Evolutionary conservation across 2,888 invertebrate genomes (phyloP).

Genomic region (Steromphala cineraria): DNA sequence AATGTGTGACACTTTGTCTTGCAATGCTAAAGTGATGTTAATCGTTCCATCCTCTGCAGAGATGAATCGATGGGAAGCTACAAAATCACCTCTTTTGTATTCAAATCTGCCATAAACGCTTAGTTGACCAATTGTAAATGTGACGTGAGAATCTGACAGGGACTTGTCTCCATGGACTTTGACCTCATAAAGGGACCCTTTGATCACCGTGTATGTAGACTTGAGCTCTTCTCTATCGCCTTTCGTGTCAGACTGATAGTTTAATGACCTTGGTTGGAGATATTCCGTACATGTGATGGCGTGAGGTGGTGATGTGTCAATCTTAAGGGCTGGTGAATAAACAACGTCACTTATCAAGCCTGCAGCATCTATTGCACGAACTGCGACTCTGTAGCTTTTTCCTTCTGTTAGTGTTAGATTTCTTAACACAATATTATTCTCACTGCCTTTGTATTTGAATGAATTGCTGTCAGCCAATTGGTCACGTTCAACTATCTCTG

Average conservation of each 20-base stretch:
- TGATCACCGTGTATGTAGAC: not conserved
- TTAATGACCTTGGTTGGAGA: not conserved
- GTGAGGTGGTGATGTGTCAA: conserved; percentile 42
- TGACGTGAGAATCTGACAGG: too few species aligned
- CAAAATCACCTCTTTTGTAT: too few species aligned
- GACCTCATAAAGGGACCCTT: too few species aligned
- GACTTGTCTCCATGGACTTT: too few species aligned
- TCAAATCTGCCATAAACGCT: too few species aligned
- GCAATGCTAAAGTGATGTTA: too few species aligned
- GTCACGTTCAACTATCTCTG: conserved; percentile 21
- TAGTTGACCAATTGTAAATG: too few species aligned
- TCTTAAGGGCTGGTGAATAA: conserved; percentile 25
- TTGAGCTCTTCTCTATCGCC: not conserved
- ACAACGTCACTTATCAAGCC: conserved; percentile 37
- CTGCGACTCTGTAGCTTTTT: conserved; percentile 30
- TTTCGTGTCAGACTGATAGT: not conserved
- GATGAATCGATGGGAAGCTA: too few species aligned
- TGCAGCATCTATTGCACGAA: conserved; percentile 42
- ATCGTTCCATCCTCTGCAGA: too few species aligned
- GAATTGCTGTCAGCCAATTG: not conserved
- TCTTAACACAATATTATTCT: conserved; percentile 27
- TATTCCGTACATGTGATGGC: conserved; percentile 30
- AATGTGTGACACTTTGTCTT: too few species aligned
- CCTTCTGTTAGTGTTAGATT: conserved; percentile 25
- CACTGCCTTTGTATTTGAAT: conserved; percentile 23